Percentiles rank a stretch among this genome's conserved stretches.
phyloP scores from a whole-genome alignment of 2,888 invertebrate species.

The Eristalis pertinax region DNA sequence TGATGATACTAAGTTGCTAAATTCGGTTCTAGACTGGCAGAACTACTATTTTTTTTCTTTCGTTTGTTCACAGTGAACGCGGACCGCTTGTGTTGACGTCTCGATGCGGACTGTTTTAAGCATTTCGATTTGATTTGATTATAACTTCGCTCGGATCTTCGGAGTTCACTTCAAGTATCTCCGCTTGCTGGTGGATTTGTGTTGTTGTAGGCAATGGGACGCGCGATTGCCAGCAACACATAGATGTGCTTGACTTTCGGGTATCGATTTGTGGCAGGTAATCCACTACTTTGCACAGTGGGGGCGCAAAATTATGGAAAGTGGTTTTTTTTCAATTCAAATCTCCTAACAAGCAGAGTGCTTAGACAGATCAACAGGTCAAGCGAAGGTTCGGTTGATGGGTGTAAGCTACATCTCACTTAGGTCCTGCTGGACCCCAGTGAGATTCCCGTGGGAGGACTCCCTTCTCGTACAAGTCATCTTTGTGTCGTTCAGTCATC shows the following conservation, averaged over 20 bases:
- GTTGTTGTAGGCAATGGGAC: neutral
- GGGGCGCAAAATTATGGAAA: neutral
- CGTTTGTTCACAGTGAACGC: neutral
- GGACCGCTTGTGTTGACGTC: conserved; percentile 54
- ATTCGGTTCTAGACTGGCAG: neutral
- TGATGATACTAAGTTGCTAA: neutral
- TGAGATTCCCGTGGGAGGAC: no score
- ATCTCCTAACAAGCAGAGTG: no score
- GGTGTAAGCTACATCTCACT: no score
- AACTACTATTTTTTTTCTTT: neutral
- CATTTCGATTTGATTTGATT: conserved; percentile 59
- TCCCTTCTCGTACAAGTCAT: no score
- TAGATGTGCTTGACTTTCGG: neutral
- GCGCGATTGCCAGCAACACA: neutral
- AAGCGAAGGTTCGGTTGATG: no score
- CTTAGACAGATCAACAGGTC: no score
- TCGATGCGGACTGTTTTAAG: conserved; percentile 63
- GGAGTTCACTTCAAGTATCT: conserved; percentile 14
- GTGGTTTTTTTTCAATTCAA: no score
- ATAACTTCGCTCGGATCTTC: conserved; percentile 59
- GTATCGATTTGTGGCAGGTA: neutral
- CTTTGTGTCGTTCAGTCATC: no score
- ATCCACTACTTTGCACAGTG: neutral
- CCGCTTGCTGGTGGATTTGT: neutral
- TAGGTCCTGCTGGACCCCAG: no score